These are phyloP conservation scores for Nestor notabilis DNA, from an alignment of 2,113 vertebrate species.

Conservation along the genomic window DNA sequence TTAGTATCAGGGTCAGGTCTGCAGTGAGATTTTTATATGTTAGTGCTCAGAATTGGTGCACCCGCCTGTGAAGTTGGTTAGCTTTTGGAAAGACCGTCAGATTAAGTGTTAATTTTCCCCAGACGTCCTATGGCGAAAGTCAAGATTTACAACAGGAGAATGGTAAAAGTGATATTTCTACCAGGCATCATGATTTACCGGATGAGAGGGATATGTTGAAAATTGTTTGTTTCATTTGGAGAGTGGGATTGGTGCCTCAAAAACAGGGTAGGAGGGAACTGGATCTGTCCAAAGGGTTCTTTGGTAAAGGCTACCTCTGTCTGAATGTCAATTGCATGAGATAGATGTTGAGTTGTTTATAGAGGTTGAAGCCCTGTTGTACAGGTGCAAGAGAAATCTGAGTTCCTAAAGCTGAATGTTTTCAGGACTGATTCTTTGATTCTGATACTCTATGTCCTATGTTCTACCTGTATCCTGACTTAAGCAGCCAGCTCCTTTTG, in stretches of 20 bases:
- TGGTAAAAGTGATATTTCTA: constrained; percentile 51
- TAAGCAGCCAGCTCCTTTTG: not conserved
- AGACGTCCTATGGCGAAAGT: constrained; percentile 62
- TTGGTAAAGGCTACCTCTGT: not conserved
- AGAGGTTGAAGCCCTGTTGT: not conserved
- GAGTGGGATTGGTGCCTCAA: constrained; percentile 6
- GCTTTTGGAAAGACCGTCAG: constrained; percentile 50
- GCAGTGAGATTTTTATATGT: constrained; percentile 39
- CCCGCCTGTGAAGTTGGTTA: constrained; percentile 32
- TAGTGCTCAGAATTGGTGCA: constrained; percentile 51
- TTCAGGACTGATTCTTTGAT: not conserved
- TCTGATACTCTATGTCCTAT: not conserved
- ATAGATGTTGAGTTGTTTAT: not conserved
- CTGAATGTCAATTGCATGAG: not conserved
- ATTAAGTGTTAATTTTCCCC: constrained; percentile 57
- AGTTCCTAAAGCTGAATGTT: not conserved
- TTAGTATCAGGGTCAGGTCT: constrained; percentile 70
- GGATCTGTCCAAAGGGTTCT: not conserved
- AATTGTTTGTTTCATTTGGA: not conserved
- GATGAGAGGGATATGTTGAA: not conserved
- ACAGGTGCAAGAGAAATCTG: not conserved
- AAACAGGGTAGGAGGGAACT: constrained; percentile 19
- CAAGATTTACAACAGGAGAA: constrained; percentile 69
- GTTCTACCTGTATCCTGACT: not conserved
- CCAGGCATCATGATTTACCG: constrained; percentile 34